phyloP scores from a whole-genome alignment of 1,140 invertebrate genomes.

The Hypothenemus hampei region DNA sequence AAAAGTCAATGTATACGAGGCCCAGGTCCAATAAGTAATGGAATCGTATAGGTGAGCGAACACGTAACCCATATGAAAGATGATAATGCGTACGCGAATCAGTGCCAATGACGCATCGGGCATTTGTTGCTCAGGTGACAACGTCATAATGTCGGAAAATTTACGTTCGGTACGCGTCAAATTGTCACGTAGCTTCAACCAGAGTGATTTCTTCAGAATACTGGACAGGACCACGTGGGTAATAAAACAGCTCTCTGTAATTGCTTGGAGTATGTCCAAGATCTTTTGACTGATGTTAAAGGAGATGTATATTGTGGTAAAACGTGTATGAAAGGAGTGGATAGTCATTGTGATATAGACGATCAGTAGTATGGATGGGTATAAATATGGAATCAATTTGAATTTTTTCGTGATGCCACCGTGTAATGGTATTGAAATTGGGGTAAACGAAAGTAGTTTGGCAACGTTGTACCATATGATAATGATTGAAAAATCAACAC shows the following conservation, averaged over 20 bases:
- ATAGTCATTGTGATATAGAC: constrained; percentile 10
- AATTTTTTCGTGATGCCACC: background rate
- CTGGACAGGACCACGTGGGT: constrained; percentile 8
- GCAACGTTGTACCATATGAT: constrained; percentile 2
- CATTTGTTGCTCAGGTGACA: background rate
- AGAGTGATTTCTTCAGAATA: background rate
- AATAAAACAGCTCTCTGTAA: constrained; percentile 9
- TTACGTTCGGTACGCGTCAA: constrained; percentile 8
- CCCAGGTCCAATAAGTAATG: constrained; percentile 6
- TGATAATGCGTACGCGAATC: background rate
- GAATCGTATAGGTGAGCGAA: constrained; percentile 9
- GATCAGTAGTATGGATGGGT: constrained; percentile 3
- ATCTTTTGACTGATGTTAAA: constrained; percentile 20
- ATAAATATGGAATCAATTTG: background rate
- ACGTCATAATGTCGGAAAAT: no score
- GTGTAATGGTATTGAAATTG: background rate
- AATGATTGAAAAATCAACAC: constrained; percentile 4
- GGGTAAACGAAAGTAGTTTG: constrained; percentile 3
- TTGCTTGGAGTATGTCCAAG: constrained; percentile 12
- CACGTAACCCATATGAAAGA: constrained; percentile 8
- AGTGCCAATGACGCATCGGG: background rate
- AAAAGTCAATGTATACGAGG: constrained; percentile 15
- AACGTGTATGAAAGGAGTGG: constrained; percentile 9
- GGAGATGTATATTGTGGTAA: background rate
- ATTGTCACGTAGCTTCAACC: constrained; percentile 1